Conservation (phyloP, 2,797 vertebrate species). For the Zalophus californianus region DNA sequence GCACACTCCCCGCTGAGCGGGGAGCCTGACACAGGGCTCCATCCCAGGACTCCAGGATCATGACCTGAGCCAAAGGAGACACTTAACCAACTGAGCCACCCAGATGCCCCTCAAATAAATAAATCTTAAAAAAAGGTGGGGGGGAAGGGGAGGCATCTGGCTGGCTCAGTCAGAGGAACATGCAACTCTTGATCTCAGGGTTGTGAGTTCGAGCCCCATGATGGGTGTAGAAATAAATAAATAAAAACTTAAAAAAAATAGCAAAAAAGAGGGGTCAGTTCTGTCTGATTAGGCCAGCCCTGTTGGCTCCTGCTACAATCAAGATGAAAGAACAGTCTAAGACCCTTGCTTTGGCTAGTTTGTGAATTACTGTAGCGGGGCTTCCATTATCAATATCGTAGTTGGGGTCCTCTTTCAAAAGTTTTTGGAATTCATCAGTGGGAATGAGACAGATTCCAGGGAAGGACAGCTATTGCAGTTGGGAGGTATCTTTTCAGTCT, state of each 20-base stretch:
- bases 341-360: background rate
- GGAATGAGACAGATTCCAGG: background rate
- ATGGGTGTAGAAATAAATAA: background rate
- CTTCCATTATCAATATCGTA: background rate
- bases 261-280: background rate
- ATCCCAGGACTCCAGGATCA: background rate
- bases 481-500: background rate
- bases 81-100: background rate
- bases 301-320: background rate
- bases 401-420: background rate
- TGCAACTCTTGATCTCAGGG: background rate
- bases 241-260: background rate
- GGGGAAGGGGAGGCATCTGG: background rate
- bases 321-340: background rate
- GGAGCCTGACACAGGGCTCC: background rate
- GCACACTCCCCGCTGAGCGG: background rate
- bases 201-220: background rate
- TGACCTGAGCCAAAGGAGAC: background rate
- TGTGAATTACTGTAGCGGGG: background rate
- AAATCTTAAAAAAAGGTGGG: too few species aligned
- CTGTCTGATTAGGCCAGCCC: background rate
- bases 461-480: background rate
- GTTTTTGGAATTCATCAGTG: background rate
- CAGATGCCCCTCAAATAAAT: background rate
- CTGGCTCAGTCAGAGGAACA: background rate